Evolutionary conservation across 2,888 invertebrate genomes (phyloP).

Genomic region (Xanthia icteritia): DNA sequence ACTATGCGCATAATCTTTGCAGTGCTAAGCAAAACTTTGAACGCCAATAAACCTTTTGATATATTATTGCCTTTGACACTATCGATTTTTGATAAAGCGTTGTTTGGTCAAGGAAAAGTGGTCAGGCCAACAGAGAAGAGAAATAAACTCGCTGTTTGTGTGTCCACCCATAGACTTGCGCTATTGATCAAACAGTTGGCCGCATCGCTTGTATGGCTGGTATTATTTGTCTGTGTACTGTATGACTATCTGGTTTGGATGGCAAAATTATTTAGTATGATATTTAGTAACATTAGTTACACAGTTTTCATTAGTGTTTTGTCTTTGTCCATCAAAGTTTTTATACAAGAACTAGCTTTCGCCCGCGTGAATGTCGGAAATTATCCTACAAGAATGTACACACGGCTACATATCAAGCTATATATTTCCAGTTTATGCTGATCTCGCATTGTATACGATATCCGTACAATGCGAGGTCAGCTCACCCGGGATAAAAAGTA

Average conservation of each 20-base stretch:
- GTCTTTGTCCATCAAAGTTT: not conserved
- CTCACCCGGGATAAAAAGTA: too few relatives aligned
- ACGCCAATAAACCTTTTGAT: constrained; percentile 21
- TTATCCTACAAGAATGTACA: too few relatives aligned
- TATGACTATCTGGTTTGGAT: not conserved
- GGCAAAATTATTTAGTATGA: not conserved
- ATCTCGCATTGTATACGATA: too few relatives aligned
- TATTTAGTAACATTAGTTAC: too few relatives aligned
- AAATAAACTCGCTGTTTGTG: constrained; percentile 15
- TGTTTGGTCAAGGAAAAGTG: constrained; percentile 19
- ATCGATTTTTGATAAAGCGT: constrained; percentile 36
- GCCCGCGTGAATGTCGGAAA: too few relatives aligned
- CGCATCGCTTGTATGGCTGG: not conserved
- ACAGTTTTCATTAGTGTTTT: not conserved
- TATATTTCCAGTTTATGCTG: too few relatives aligned
- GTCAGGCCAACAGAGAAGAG: not conserved
- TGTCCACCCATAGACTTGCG: constrained; percentile 1
- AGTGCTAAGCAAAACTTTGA: not conserved
- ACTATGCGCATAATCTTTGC: constrained; percentile 23
- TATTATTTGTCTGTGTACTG: not conserved
- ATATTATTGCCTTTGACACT: constrained; percentile 7
- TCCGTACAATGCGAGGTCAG: too few relatives aligned
- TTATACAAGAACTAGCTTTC: not conserved
- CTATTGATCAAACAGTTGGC: constrained; percentile 44
- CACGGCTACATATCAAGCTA: too few relatives aligned